Evolutionary conservation across 2,113 vertebrate genomes (phyloP).

Genomic region (Dunckerocampus dactyliophorus): DNA sequence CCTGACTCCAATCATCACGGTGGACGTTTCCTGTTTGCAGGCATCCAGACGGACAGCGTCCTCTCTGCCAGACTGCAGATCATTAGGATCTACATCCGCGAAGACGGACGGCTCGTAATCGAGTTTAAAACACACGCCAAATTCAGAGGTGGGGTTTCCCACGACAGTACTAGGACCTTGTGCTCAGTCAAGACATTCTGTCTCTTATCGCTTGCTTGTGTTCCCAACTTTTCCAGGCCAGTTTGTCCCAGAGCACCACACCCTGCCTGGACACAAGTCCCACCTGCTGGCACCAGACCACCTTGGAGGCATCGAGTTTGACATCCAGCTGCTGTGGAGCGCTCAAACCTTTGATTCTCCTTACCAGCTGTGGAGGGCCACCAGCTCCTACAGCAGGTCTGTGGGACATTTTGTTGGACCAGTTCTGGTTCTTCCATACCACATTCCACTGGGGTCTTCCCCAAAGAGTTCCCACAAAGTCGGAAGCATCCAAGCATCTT

Average conservation of each 20-base stretch:
- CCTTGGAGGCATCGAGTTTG: conserved; percentile 91
- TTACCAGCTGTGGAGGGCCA: conserved; percentile 95
- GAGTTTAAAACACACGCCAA: conserved; percentile 98
- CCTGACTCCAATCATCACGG: background rate
- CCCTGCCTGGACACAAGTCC: conserved; percentile 87
- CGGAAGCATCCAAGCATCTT: too few relatives aligned
- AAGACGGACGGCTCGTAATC: conserved; percentile 92
- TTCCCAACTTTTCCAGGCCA: conserved; percentile 75
- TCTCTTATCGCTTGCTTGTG: background rate
- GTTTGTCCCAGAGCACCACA: conserved; percentile 94
- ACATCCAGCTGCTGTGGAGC: conserved; percentile 93
- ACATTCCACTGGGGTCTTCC: too few relatives aligned
- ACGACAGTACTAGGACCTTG: background rate
- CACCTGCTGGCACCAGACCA: conserved; percentile 89
- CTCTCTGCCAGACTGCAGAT: conserved; percentile 94
- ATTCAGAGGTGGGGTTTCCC: conserved; percentile 82
- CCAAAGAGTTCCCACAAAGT: too few relatives aligned
- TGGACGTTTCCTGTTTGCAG: conserved; percentile 51
- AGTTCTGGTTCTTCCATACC: background rate
- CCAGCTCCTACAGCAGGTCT: conserved; percentile 95
- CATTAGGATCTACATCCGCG: conserved; percentile 93
- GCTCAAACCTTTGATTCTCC: conserved; percentile 95
- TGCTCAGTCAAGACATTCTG: background rate
- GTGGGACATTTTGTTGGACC: background rate
- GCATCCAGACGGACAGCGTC: conserved; percentile 97